Conservation (phyloP, 53 echinoderm and acorn worm species). For the Stichopus horrens region DNA sequence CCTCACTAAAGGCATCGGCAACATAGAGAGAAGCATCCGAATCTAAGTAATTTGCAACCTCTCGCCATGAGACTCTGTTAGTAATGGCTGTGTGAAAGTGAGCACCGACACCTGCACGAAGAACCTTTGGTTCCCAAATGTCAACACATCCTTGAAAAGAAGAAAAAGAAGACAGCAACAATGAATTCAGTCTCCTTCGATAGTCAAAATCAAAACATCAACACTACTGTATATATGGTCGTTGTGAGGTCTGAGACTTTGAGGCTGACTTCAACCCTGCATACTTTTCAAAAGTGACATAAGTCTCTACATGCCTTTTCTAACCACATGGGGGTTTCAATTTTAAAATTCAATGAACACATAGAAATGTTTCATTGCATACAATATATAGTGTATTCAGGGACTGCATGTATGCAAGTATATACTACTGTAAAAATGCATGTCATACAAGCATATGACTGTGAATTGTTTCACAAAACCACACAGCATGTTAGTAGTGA, state of each 20-base stretch:
- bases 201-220: neutral
- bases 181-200: neutral
- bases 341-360: too few species aligned
- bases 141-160: slow-evolving; percentile 81
- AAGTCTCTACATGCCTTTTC: too few species aligned
- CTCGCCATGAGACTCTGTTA: slow-evolving; percentile 63
- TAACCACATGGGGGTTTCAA: too few species aligned
- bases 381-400: too few species aligned
- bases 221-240: neutral
- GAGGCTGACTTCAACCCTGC: neutral
- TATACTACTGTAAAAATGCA: too few species aligned
- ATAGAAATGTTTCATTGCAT: too few species aligned
- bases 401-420: too few species aligned
- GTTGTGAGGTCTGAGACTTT: neutral
- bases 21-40: slow-evolving; percentile 57
- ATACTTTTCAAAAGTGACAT: neutral
- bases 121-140: slow-evolving; percentile 94
- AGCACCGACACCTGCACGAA: slow-evolving; percentile 89
- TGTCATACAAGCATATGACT: too few species aligned
- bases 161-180: neutral
- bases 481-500: too few species aligned
- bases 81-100: slow-evolving; percentile 82
- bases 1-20: slow-evolving; percentile 54
- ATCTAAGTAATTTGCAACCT: slow-evolving; percentile 62
- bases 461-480: too few species aligned